Evolutionary conservation across 2,797 vertebrate species (phyloP).

Genomic region (Leuciscus waleckii): DNA sequence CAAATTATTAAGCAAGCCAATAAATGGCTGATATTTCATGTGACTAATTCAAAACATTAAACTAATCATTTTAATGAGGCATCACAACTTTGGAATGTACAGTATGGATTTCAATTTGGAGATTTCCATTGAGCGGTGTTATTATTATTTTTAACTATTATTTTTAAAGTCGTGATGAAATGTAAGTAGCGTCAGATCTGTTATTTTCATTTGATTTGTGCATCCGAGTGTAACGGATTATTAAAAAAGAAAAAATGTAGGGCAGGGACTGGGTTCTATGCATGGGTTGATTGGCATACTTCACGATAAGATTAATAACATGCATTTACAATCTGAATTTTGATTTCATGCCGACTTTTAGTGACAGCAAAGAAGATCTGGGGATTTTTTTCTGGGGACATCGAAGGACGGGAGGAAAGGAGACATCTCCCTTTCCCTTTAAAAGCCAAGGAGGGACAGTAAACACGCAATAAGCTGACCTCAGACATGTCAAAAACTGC

Average conservation of each 20-base stretch:
- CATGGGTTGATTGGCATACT: background rate
- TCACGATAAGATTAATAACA: background rate
- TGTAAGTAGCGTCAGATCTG: background rate
- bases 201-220: background rate
- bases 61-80: background rate
- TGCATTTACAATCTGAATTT: background rate
- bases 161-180: background rate
- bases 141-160: background rate
- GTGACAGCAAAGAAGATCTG: background rate
- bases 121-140: background rate
- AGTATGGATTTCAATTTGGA: background rate
- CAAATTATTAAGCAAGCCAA: background rate
- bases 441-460: background rate
- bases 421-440: background rate
- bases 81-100: background rate
- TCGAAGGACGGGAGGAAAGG: background rate
- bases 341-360: background rate
- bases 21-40: background rate
- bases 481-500: slow-evolving; percentile 17
- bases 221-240: background rate
- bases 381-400: too few species aligned
- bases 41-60: background rate
- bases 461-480: background rate
- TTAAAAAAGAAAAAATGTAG: background rate
- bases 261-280: background rate